A percentile compares a stretch with the other conserved stretches of the same genome.
Conservation (phyloP, 2,113 vertebrate species). For the Phrynosoma platyrhinos region DNA sequence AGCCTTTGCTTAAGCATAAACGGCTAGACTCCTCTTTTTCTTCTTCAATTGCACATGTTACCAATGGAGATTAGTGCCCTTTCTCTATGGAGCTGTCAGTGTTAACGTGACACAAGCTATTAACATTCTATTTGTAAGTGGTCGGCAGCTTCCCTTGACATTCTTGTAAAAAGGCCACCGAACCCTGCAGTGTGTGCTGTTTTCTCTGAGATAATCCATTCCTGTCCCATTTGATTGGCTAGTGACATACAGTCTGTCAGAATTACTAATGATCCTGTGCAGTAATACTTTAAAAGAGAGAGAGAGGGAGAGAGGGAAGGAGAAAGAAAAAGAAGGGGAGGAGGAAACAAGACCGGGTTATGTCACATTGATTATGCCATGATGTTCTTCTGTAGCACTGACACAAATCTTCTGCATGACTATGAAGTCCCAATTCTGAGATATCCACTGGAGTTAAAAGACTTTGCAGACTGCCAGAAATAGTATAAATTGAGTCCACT, state of each 20-base stretch:
- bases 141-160: constrained; percentile 73
- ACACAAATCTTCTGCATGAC: not conserved
- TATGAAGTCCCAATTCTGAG: constrained; percentile 13
- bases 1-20: constrained; percentile 77
- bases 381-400: not conserved
- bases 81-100: constrained; percentile 85
- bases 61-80: constrained; percentile 81
- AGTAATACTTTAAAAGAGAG: not conserved
- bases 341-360: constrained; percentile 19
- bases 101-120: constrained; percentile 83
- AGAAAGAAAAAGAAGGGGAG: not conserved
- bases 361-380: not conserved
- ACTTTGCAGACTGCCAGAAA: no score
- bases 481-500: no score
- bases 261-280: constrained; percentile 27
- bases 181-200: constrained; percentile 71
- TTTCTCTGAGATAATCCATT: constrained; percentile 72
- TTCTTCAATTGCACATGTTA: constrained; percentile 73
- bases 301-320: no score
- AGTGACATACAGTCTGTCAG: constrained; percentile 21
- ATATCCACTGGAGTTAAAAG: not conserved
- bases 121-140: constrained; percentile 87
- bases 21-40: constrained; percentile 66
- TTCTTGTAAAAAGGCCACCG: constrained; percentile 72
- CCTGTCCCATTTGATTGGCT: constrained; percentile 66